phyloP scores from a whole-genome alignment of 1,140 invertebrate species.

The Papilio aristodemus region DNA sequence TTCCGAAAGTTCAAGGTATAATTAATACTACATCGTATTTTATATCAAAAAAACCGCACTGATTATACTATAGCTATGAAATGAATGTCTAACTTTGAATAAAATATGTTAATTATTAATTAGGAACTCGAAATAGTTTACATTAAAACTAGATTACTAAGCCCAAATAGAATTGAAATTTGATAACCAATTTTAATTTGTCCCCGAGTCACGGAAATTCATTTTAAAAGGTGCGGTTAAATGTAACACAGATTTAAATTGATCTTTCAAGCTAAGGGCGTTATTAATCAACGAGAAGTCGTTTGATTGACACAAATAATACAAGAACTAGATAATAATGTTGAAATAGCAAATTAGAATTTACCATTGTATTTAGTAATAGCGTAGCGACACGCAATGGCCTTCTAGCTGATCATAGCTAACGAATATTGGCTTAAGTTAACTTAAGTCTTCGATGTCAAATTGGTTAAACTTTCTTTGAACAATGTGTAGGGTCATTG shows the following conservation, averaged over 20 bases:
- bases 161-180: not conserved
- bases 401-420: not conserved
- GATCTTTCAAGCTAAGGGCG: constrained; percentile 31
- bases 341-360: constrained; percentile 25
- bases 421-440: not conserved
- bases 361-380: constrained; percentile 29
- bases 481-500: too few species aligned
- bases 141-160: too few species aligned
- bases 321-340: constrained; percentile 28
- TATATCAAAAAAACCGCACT: too few species aligned
- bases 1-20: too few species aligned
- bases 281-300: constrained; percentile 28
- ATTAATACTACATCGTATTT: too few species aligned
- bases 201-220: constrained; percentile 32
- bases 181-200: constrained; percentile 27
- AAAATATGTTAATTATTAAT: too few species aligned
- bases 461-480: too few species aligned
- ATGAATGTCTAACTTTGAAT: too few species aligned
- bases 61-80: too few species aligned
- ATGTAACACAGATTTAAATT: constrained; percentile 31
- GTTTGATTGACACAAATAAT: constrained; percentile 29
- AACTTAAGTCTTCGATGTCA: too few species aligned
- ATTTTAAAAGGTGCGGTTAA: constrained; percentile 29
- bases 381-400: not conserved
- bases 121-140: too few species aligned